phyloP scores from a whole-genome alignment of 2,888 invertebrate genomes.

The Polia nebulosa region DNA sequence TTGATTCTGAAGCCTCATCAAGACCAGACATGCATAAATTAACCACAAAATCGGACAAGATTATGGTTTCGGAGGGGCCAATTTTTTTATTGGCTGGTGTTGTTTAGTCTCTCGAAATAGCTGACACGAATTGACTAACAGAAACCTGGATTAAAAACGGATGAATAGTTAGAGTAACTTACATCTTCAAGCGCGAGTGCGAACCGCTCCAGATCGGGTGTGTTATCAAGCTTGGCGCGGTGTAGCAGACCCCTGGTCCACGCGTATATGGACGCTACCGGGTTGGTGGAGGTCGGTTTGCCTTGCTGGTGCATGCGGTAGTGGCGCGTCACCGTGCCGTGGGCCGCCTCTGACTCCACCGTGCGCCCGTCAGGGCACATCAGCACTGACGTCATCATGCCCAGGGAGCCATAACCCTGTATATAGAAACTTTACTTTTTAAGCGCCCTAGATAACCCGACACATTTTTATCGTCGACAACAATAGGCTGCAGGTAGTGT shows the following conservation, averaged over 20 bases:
- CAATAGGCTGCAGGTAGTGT: background rate
- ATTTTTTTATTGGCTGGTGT: background rate
- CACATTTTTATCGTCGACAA: background rate
- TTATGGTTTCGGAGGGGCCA: background rate
- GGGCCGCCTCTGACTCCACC: conserved; percentile 97
- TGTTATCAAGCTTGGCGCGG: conserved; percentile 95
- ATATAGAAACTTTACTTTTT: background rate
- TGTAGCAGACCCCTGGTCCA: conserved; percentile 97
- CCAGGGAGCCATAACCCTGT: conserved; percentile 94
- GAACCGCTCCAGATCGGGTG: conserved; percentile 94
- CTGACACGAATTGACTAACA: background rate
- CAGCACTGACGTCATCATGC: conserved; percentile 97
- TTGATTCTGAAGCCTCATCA: background rate
- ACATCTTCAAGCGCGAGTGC: conserved; percentile 93
- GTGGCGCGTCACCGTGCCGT: conserved; percentile 97
- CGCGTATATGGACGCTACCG: conserved; percentile 97
- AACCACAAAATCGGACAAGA: background rate
- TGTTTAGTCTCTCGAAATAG: background rate
- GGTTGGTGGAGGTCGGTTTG: conserved; percentile 96
- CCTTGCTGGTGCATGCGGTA: conserved; percentile 97
- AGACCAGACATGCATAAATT: background rate
- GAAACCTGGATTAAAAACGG: background rate
- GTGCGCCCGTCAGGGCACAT: conserved; percentile 96
- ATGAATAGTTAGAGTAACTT: conserved; percentile 33
- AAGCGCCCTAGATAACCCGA: background rate